phyloP scores from a whole-genome alignment of 2,113 vertebrate species.

The Himantopus leucocephalus region DNA sequence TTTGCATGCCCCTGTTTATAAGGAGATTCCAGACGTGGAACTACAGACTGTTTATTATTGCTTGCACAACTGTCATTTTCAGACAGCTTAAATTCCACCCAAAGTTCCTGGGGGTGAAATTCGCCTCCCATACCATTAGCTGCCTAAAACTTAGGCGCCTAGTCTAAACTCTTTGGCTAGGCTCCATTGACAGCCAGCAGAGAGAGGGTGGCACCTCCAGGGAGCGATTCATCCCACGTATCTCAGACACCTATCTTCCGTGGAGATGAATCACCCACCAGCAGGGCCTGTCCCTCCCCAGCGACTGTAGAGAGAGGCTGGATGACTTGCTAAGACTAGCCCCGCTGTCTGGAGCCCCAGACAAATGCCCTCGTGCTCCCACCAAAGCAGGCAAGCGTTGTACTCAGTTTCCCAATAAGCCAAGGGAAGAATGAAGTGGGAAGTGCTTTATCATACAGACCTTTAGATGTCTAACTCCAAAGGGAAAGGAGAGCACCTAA shows the following conservation, averaged over 20 bases:
- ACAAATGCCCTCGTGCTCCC: not conserved
- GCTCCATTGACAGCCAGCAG: constrained; percentile 5
- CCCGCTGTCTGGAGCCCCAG: not conserved
- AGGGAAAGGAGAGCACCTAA: not conserved
- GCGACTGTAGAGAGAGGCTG: not conserved
- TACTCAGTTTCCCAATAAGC: not conserved
- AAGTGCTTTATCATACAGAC: not conserved
- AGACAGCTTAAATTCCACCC: constrained; percentile 41
- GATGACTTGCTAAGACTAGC: not conserved
- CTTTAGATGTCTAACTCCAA: not conserved
- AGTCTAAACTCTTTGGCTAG: not conserved
- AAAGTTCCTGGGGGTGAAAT: constrained; percentile 33
- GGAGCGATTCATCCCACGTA: not conserved
- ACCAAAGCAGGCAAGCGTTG: not conserved
- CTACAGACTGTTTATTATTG: constrained; percentile 43
- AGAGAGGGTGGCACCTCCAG: constrained; percentile 19
- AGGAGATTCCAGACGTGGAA: constrained; percentile 28
- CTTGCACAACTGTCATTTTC: constrained; percentile 64
- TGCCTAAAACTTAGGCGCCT: not conserved
- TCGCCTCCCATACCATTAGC: not conserved
- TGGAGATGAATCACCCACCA: not conserved
- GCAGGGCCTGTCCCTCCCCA: constrained; percentile 1
- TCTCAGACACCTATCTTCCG: not conserved
- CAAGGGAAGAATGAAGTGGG: not conserved
- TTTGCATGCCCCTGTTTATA: constrained; percentile 58